phyloP scores from a whole-genome alignment of 2,888 invertebrate genomes.

The Protula sp. region DNA sequence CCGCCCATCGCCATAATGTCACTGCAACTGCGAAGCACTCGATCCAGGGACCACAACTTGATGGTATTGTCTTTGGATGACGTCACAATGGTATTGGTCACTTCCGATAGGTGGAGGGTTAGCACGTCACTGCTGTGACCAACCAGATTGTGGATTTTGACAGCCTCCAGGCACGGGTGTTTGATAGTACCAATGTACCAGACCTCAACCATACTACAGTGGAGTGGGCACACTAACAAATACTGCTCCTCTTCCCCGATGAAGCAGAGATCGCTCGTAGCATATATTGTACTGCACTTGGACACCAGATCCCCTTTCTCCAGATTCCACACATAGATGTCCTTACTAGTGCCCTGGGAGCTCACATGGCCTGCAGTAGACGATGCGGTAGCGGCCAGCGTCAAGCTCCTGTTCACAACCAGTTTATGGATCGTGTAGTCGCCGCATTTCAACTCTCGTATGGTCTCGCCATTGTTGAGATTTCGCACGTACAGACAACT shows the following conservation, averaged over 20 bases:
- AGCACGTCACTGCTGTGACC: not conserved
- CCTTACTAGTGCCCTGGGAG: not conserved
- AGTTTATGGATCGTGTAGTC: not conserved
- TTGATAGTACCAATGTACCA: not conserved
- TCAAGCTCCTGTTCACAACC: not conserved
- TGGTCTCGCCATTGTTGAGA: not conserved
- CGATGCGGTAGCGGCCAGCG: not conserved
- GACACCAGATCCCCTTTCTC: not conserved
- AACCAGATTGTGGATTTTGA: not conserved
- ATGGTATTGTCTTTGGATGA: not conserved
- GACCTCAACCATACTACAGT: not conserved
- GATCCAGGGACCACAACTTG: not conserved
- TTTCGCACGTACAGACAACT: not conserved
- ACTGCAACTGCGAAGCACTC: not conserved
- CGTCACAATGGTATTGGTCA: not conserved
- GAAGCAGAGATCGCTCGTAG: not conserved
- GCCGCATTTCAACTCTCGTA: not conserved
- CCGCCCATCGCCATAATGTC: not conserved
- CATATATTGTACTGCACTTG: not conserved
- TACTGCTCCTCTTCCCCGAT: not conserved
- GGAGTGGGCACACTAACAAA: not conserved
- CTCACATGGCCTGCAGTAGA: not conserved
- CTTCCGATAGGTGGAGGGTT: not conserved
- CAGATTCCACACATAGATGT: not conserved
- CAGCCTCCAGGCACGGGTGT: not conserved